phyloP scores from a whole-genome alignment of 2,797 vertebrate species.

The Ceryle rudis region DNA sequence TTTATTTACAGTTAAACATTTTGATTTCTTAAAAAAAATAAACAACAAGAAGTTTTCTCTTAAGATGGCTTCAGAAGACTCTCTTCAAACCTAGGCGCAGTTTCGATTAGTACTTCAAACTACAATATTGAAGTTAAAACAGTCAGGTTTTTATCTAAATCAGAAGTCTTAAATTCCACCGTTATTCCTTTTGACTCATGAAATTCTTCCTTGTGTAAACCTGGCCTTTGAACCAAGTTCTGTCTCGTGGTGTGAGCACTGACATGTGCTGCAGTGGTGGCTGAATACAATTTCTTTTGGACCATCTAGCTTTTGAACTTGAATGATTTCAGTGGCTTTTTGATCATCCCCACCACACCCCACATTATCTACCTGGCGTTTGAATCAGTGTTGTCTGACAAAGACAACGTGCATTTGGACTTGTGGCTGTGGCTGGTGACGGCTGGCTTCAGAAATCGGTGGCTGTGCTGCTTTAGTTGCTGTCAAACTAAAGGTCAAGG shows the following conservation, averaged over 20 bases:
- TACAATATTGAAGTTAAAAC: background rate
- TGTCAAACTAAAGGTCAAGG: background rate
- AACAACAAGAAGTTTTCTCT: background rate
- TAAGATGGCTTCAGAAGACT: background rate
- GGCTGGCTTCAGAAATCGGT: background rate
- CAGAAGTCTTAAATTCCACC: background rate
- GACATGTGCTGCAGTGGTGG: background rate
- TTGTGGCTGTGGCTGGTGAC: background rate
- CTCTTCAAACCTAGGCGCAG: background rate
- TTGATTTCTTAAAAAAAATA: background rate
- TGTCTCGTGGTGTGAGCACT: background rate
- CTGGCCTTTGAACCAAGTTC: background rate
- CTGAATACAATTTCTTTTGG: background rate
- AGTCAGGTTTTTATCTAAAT: background rate
- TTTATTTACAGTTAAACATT: background rate
- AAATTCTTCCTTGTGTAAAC: background rate
- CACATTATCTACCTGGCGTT: background rate
- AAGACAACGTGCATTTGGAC: background rate
- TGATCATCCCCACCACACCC: background rate
- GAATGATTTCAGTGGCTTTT: background rate
- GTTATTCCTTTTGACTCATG: background rate
- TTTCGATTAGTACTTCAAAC: background rate
- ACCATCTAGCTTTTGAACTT: background rate
- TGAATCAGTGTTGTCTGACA: background rate
- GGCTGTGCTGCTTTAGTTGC: background rate